Conservation (phyloP, 2,113 vertebrate species). For the Pseudois nayaur region DNA sequence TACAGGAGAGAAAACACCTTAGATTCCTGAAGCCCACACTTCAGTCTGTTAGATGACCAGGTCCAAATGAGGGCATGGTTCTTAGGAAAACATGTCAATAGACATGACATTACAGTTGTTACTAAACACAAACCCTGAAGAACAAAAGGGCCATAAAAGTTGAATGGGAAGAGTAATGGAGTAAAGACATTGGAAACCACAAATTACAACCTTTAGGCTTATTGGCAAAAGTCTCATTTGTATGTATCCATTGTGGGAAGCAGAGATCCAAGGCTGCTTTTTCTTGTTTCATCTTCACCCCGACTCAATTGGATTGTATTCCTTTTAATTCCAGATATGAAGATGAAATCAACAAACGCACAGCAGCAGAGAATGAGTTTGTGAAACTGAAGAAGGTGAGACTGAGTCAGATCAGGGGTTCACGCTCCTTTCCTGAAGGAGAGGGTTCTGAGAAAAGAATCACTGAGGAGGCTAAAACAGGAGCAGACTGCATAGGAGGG, state of each 20-base stretch:
- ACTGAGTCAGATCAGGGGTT: not conserved
- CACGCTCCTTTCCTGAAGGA: not conserved
- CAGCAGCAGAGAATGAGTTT: conserved; percentile 88
- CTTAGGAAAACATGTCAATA: not conserved
- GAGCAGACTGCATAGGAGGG: not conserved
- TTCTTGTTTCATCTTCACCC: too few species aligned
- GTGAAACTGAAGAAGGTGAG: conserved; percentile 91
- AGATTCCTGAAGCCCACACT: accelerated
- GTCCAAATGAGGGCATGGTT: not conserved
- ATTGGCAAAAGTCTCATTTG: not conserved
- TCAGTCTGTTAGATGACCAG: not conserved
- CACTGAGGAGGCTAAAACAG: accelerated
- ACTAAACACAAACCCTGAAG: not conserved
- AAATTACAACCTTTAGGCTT: accelerated
- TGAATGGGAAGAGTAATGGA: accelerated
- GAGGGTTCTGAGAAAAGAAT: accelerated
- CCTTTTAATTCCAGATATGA: conserved; percentile 81
- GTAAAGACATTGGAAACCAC: accelerated
- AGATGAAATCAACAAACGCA: conserved; percentile 89
- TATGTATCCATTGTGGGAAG: accelerated
- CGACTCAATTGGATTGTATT: accelerated
- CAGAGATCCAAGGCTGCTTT: accelerated
- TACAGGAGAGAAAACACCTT: too few species aligned
- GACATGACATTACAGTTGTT: accelerated
- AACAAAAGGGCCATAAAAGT: accelerated